Base-by-base conservation (phyloP, 1,140 invertebrate genomes). In the Epicauta chinensis region DNA sequence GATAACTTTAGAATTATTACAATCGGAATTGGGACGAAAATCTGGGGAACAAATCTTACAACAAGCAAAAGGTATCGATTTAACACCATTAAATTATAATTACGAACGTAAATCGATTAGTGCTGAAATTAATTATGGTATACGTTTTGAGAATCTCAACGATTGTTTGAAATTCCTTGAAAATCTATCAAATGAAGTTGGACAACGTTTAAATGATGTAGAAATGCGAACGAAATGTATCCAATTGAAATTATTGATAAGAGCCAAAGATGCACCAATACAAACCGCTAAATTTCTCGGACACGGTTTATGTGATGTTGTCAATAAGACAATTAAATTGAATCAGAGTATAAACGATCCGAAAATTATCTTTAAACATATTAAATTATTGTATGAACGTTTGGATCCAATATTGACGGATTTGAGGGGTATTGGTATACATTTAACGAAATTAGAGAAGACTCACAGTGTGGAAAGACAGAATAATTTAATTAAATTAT, bases 51-150 rank as follows among this genome's bases (percentile, higher is more conserved):
- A 83, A 41, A 66, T 93, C 5, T 80, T 82, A 63, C 81, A 89
- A 48, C 82, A 84, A 65, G 86, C 85, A 58, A 72, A 82, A n/a
- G 93, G 93, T 2, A 74, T 83, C 30, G 93, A 96, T 75, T 70
- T 78, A 53, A 81, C 82, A 53, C 77, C 79, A 17, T 70, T 96
- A 51, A 80, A 77, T 63, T 82, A 81, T 59, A 73, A 78, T 34
- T 77, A 81, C 46, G 73, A 86, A 53, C 79, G 93, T 62, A 96
- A 97, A 76, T 95, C 93, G 4, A 87, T 98, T 0, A 97, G 93
- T 1, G 92, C 92, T 7, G 94, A 97, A 75, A 86, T 97, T 0
- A 98, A 98, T 74, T 98, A 97, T 76, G 94, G 94, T 3, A 97
- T 98, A 48, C 77, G 94, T 57, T 96, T 97, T 70, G 82, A 83